Base-by-base conservation (phyloP, 2,888 invertebrate species). In the Polydrusus tereticollis region DNA sequence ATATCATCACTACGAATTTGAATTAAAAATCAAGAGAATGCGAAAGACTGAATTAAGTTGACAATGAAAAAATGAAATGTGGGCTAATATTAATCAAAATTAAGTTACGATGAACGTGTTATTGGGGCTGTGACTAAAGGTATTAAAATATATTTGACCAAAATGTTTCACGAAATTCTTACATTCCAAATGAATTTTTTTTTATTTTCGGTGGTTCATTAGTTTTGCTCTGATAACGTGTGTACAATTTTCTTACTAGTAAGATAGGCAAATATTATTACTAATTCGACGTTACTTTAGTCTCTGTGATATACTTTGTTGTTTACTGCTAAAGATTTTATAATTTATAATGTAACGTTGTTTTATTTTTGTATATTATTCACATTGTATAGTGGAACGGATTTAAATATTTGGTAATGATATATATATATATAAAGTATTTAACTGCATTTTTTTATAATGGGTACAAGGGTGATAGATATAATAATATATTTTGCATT, bases 301-400 rank as follows among this genome's bases (percentile, higher is more conserved):
- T 82, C 82, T 78, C 83, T 83, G 83, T 84, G 83, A 84, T 84
- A 84, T 81, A 75, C 79, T 80, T 80, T 71, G 74, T 77, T 74
- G 70, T 63, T 75, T 62, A 57, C 38, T 77, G 77, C 80, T 79
- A 78, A 80, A 77, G 76, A 78, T 78, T 76, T 77, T 77, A 75
- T 79, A 73, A 77, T 73, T 79, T 78, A 29, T 50, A 38, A 66
- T 76, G 77, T 77, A 76, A 78, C 77, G 77, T 71, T 73, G 57
- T 62, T 23, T 63, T 63, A 33, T 60, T 50, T 57, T 41, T 71
- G 71, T 71, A 71, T 33, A 65, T 52, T 43, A 38, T n/a, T n/a
- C n/a, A 64, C 5, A 21, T 21, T 64, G 52, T 64, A 64, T 52
- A 64, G 52, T 29, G 29, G 0, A 14, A 5, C n/a, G 3, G 12